Evolutionary conservation across 2,888 invertebrate species (phyloP), one percentile per base, ranked within the genome.

Genomic region (Chirona hameri): DNA sequence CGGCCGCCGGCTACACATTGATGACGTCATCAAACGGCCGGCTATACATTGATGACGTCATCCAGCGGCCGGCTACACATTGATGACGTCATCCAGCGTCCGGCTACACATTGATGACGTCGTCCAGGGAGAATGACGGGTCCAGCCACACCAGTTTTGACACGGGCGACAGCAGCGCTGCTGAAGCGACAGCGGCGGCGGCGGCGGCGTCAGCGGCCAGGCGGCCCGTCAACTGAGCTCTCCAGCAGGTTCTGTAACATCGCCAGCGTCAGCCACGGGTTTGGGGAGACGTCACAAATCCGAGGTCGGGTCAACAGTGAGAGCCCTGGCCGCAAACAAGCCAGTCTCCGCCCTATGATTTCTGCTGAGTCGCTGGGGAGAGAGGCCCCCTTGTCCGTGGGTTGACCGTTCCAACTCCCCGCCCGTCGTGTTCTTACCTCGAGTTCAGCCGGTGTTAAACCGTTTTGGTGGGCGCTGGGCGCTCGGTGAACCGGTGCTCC

Each of bases 161-260:
- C 69, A 69, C 69, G 29, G 69, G 69, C 27, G 29, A 29, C 69
- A 15, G 29, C 65, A 27, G 10, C n/a, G n/a, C n/a, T n/a, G n/a
- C n/a, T n/a, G n/a, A n/a, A n/a, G n/a, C n/a, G 14, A 29, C 69
- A 29, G 0, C 69, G 69, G 4, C 69, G 9, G 29, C 69, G 29
- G 5, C n/a, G 29, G n/a, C n/a, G 29, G 29, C 3, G 29, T 27
- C 29, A 18, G 21, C 57, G 29, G 15, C 3, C 69, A 15, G 69
- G 69, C 29, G 69, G 69, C 15, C 69, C 69, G 69, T 69, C 69
- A 69, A 69, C 69, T 69, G 69, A 69, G 29, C 69, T 69, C 69
- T 69, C 69, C 29, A 69, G 27, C 69, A 69, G 69, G 14, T 29
- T 69, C 69, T 69, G 69, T 15, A 69, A 69, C 69, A 29, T 14